Evolutionary conservation across 2,888 invertebrate species (phyloP).

Genomic region (Graphium colonna): DNA sequence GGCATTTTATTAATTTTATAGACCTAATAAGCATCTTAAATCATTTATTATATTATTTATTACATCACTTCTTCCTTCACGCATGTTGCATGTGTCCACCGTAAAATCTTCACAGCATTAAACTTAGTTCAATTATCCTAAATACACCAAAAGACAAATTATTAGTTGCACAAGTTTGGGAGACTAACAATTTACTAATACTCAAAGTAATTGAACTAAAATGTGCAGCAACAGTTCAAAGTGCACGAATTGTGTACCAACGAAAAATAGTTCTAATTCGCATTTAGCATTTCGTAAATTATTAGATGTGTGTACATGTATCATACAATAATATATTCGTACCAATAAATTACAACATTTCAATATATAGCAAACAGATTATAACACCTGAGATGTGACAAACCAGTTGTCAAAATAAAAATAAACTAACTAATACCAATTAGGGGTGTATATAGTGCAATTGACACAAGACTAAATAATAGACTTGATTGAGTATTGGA

Average conservation of each 20-base stretch:
- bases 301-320: constrained; percentile 32
- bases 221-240: constrained; percentile 25
- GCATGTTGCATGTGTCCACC: constrained; percentile 5
- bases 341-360: constrained; percentile 19
- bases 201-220: constrained; percentile 15
- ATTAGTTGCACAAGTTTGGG: neutral
- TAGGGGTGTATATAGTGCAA: constrained; percentile 31
- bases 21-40: constrained; percentile 14
- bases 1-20: constrained; percentile 8
- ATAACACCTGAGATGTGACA: constrained; percentile 9
- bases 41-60: constrained; percentile 12
- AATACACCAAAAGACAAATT: too few relatives aligned
- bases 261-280: constrained; percentile 30
- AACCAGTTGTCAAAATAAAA: constrained; percentile 37
- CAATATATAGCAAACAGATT: constrained; percentile 4
- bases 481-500: constrained; percentile 17
- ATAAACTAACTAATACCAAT: constrained; percentile 53
- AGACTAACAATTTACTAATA: constrained; percentile 19
- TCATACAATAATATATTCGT: constrained; percentile 18
- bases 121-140: constrained; percentile 8
- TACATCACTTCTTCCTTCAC: constrained; percentile 11
- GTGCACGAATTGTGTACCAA: constrained; percentile 37
- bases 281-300: constrained; percentile 36
- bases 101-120: constrained; percentile 1
- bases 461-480: constrained; percentile 37